phyloP scores from a whole-genome alignment of 2,797 vertebrate species.

The Pitangus sulphuratus region DNA sequence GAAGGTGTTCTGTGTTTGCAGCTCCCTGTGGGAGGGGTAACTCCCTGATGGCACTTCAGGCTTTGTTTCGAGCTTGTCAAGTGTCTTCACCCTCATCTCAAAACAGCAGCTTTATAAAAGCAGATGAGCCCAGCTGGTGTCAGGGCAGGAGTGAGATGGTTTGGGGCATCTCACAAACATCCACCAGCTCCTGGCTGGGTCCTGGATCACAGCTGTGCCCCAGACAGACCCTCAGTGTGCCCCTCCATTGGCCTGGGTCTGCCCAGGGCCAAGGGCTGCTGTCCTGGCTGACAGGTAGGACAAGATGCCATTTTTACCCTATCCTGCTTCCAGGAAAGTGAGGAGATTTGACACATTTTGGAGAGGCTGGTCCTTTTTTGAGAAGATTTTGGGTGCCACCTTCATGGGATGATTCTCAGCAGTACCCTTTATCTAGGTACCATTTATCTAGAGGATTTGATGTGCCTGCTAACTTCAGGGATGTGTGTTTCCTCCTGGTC shows the following conservation, averaged over 20 bases:
- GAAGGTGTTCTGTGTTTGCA: background rate
- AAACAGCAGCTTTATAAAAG: background rate
- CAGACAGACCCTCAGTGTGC: background rate
- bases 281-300: background rate
- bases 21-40: background rate
- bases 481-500: background rate
- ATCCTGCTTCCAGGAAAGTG: background rate
- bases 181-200: accelerated
- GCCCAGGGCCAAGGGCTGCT: background rate
- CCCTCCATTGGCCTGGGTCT: accelerated
- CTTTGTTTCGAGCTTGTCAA: background rate
- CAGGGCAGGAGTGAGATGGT: background rate
- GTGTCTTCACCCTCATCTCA: background rate
- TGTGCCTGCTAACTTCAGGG: background rate
- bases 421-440: background rate
- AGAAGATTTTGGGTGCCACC: background rate
- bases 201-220: background rate
- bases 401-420: background rate
- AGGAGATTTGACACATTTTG: background rate
- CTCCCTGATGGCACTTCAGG: background rate
- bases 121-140: background rate
- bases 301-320: background rate
- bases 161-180: background rate
- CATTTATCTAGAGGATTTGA: background rate
- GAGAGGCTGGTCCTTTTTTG: background rate